These are phyloP conservation scores for Desmophyllum pertusum DNA, from an alignment of 92 coral and sea anemone genomes.

Conservation along the genomic window DNA sequence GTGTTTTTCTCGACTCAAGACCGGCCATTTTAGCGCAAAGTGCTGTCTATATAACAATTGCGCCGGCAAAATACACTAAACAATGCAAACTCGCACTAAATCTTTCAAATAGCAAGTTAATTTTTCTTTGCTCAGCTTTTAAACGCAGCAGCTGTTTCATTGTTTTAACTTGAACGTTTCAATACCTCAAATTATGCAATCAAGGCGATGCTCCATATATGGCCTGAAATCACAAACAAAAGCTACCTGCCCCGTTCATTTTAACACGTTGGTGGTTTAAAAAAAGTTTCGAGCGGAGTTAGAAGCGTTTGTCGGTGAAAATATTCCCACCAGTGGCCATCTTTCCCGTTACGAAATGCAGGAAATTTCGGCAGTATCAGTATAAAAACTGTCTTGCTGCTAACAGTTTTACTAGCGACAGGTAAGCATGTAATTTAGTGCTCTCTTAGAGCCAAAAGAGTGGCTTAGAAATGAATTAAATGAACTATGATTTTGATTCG, in stretches of 20 bases:
- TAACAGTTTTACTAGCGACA: conserved; percentile 23
- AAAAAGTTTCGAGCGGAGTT: neutral
- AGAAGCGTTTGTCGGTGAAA: neutral
- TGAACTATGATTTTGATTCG: neutral
- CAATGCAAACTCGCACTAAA: conserved; percentile 12
- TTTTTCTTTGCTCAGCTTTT: conserved; percentile 35
- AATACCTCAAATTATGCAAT: neutral
- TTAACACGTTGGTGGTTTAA: conserved; percentile 16
- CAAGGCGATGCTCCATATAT: conserved; percentile 23
- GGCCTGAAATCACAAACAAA: conserved; percentile 24
- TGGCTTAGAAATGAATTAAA: neutral
- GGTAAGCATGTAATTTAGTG: conserved; percentile 26
- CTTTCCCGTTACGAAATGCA: neutral
- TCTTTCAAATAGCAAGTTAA: conserved; percentile 17
- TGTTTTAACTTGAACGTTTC: conserved; percentile 1
- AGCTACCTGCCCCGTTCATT: neutral
- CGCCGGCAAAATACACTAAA: neutral
- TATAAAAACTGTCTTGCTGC: conserved; percentile 45
- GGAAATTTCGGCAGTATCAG: conserved; percentile 28
- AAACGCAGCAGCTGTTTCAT: conserved; percentile 31
- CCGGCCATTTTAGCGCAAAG: neutral
- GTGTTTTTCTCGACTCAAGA: neutral
- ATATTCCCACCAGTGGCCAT: neutral
- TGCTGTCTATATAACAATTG: neutral
- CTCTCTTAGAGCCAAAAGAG: neutral